Evolutionary conservation across 2,797 vertebrate genomes (phyloP).

Genomic region (Lacerta bilineata): DNA sequence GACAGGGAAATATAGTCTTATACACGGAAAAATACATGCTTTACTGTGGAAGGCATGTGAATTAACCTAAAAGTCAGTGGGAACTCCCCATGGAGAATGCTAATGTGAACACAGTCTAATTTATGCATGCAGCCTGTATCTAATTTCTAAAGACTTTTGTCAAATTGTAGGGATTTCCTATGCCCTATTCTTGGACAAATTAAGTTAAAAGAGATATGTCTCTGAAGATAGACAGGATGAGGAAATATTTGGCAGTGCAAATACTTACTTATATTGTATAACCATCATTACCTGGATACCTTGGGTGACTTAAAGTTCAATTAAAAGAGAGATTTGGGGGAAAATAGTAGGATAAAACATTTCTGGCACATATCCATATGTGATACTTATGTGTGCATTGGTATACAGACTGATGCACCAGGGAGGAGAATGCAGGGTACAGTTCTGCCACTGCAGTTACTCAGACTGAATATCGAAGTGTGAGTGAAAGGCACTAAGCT

Average conservation of each 20-base stretch:
- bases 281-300: neutral
- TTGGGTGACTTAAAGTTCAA: neutral
- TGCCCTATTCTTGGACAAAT: conserved; percentile 40
- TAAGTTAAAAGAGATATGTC: conserved; percentile 44
- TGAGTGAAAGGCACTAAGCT: too few relatives aligned
- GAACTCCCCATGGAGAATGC: neutral
- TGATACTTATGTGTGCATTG: neutral
- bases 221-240: conserved; percentile 33
- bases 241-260: conserved; percentile 50
- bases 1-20: too few relatives aligned
- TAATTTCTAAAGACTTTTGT: neutral
- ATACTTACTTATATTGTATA: neutral
- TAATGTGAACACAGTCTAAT: neutral
- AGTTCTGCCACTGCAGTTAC: too few relatives aligned
- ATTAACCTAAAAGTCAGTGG: neutral
- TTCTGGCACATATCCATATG: neutral
- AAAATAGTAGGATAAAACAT: neutral
- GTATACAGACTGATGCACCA: neutral
- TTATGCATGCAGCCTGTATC: neutral
- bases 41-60: neutral
- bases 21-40: neutral
- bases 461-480: too few relatives aligned
- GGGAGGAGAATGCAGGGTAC: too few relatives aligned
- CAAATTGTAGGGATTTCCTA: conserved; percentile 61
- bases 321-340: neutral